A percentile compares a stretch with the other conserved stretches of the same genome.
phyloP scores from a whole-genome alignment of 2,113 vertebrate species.

The Dromiciops gliroides region DNA sequence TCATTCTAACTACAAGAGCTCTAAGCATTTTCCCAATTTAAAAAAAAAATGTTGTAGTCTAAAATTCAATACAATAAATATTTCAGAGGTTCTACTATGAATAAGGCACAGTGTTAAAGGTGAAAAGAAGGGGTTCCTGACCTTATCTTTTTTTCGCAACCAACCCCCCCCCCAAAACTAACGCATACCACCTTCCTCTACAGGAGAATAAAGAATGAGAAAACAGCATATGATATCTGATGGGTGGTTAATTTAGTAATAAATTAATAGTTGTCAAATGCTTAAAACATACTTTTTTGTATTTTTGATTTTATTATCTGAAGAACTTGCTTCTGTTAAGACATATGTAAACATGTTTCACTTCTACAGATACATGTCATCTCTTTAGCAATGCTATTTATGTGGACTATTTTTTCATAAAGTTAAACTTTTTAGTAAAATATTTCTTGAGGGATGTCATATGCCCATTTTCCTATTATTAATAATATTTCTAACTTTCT shows the following conservation, averaged over 20 bases:
- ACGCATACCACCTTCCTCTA: no score
- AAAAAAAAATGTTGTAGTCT: background rate
- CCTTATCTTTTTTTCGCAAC: background rate
- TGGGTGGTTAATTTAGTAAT: slow-evolving; percentile 1
- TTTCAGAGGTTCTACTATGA: background rate
- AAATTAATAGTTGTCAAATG: slow-evolving; percentile 17
- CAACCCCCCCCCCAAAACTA: no score
- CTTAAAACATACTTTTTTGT: slow-evolving; percentile 30
- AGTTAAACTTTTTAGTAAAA: slow-evolving; percentile 31
- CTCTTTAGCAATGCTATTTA: slow-evolving; percentile 2
- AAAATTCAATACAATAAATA: background rate
- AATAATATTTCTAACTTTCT: slow-evolving; percentile 38
- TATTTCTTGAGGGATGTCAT: background rate
- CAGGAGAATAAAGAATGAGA: background rate
- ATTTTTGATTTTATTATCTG: slow-evolving; percentile 27
- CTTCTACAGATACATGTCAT: slow-evolving; percentile 6
- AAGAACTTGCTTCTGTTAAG: background rate
- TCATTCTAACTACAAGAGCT: slow-evolving; percentile 9
- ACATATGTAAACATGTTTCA: slow-evolving; percentile 6
- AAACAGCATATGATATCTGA: background rate
- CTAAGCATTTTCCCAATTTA: background rate
- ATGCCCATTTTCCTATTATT: background rate
- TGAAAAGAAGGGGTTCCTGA: background rate
- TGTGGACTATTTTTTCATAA: slow-evolving; percentile 15
- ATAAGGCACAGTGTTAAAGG: background rate